These are phyloP conservation scores for Chaetorhynchus papuensis DNA, from an alignment of 2,113 vertebrate genomes.

Conservation along the genomic window DNA sequence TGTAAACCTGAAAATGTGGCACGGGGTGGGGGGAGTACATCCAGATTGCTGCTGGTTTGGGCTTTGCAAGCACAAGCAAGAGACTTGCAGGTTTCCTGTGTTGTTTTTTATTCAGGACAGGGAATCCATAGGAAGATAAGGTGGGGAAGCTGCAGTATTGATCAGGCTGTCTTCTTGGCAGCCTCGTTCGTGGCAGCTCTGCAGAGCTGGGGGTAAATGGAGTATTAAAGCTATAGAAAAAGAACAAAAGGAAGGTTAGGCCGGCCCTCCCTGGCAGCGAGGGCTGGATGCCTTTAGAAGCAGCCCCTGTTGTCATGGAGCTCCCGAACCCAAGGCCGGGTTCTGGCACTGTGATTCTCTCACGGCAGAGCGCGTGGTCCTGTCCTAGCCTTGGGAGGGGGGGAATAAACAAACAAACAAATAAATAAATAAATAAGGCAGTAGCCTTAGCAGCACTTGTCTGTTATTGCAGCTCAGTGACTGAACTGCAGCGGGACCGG, in stretches of 20 bases:
- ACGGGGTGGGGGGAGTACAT: rapidly evolving
- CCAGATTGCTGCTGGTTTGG: neutral
- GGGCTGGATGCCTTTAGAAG: constrained; percentile 7
- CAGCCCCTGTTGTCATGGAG: constrained; percentile 48
- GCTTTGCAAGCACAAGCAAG: neutral
- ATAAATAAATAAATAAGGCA: neutral
- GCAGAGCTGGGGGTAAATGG: neutral
- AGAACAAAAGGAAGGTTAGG: constrained; percentile 5
- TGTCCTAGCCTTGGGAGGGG: neutral
- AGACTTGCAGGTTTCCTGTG: neutral
- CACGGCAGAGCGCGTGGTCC: neutral
- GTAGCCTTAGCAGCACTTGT: constrained; percentile 32
- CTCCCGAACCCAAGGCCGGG: neutral
- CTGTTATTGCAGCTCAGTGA: neutral
- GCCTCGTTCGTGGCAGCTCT: neutral
- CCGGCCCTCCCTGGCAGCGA: neutral
- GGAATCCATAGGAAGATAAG: neutral
- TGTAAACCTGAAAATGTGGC: neutral
- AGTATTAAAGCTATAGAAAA: neutral
- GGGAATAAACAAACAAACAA: neutral
- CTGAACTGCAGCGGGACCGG: neutral
- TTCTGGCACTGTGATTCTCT: neutral
- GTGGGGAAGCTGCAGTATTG: neutral
- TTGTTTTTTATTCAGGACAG: neutral
- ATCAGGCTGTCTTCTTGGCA: neutral